Evolutionary conservation across 2,113 vertebrate genomes (phyloP), one percentile per base, ranked within the genome.

Genomic region (Hystrix brachyura): DNA sequence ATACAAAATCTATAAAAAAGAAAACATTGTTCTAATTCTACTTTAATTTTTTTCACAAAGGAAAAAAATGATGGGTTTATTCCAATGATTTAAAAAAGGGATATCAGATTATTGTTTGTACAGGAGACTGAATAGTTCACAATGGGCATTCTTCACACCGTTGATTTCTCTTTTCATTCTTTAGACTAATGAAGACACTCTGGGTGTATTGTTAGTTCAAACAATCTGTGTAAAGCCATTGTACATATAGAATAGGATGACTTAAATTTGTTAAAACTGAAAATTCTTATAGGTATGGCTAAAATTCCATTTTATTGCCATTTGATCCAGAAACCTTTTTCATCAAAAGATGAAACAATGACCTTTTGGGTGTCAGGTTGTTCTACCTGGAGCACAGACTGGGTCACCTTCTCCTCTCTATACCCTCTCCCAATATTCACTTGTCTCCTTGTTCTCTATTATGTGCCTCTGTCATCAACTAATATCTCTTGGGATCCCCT

Each of bases 211-310:
- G 32, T 90, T 67, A 76, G 4, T 48, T 55, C 3, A 86, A 64
- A 65, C 8, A 76, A n/a, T 9, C 19, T 48, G 5, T 87, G 92
- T 82, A 94, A 65, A 83, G 80, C 5, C 38, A 69, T 55, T 67
- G 38, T 65, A 53, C 5, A 25, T 13, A 8, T 60, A 48, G 21
- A 38, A n/a, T 78, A 81, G 55, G 79, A 19, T 92, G 15, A 59
- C 76, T 86, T 62, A 21, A 87, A 90, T 89, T 72, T 60, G 57
- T n/a, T 13, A 83, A 97, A 96, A 64, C 29, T 60, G 34, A 95
- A 95, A 25, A 53, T 72, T 78, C 7, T 86, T 83, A 78, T 79
- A 90, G 38, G 7, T 62, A 0, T 34, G 38, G 11, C 11, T 79
- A 43, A 81, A 92, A 83, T 84, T 57, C 21, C 9, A n/a, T 89